These are phyloP conservation scores for Campylomormyrus numenius DNA, from an alignment of 2,113 vertebrate genomes.

Conservation along the genomic window DNA sequence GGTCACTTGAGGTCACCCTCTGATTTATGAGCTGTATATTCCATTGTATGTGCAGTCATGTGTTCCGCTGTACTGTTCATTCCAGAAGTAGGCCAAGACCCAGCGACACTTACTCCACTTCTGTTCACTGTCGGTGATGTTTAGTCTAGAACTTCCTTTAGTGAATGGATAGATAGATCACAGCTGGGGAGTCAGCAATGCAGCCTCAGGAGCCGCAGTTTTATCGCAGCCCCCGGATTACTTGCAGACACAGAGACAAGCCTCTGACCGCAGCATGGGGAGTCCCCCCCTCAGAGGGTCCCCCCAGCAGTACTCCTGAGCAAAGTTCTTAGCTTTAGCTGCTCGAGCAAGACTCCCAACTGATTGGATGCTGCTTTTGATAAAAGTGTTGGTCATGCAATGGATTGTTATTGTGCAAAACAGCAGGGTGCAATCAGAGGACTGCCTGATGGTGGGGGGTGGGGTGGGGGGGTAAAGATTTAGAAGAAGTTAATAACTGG, in stretches of 20 bases:
- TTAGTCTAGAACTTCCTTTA: background rate
- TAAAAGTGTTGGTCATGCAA: background rate
- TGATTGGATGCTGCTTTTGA: background rate
- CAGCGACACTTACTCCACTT: background rate
- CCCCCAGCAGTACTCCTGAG: background rate
- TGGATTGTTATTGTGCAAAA: background rate
- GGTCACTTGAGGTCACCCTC: background rate
- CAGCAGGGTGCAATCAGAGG: background rate
- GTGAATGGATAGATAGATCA: background rate
- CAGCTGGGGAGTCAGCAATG: background rate
- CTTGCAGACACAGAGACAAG: background rate
- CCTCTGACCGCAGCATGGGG: background rate
- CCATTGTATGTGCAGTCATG: background rate
- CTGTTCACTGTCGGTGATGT: background rate
- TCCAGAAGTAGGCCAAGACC: background rate
- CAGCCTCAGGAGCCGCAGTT: background rate
- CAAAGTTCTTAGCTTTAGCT: background rate
- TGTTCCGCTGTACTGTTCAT: background rate
- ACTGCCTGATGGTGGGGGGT: background rate
- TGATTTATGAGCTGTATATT: background rate
- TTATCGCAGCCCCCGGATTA: background rate
- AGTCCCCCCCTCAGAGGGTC: background rate
- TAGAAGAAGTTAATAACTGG: background rate
- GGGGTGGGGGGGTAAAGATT: background rate
- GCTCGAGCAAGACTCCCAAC: background rate